phyloP scores from a whole-genome alignment of 1,140 invertebrate species.

The Frieseomelitta varia region DNA sequence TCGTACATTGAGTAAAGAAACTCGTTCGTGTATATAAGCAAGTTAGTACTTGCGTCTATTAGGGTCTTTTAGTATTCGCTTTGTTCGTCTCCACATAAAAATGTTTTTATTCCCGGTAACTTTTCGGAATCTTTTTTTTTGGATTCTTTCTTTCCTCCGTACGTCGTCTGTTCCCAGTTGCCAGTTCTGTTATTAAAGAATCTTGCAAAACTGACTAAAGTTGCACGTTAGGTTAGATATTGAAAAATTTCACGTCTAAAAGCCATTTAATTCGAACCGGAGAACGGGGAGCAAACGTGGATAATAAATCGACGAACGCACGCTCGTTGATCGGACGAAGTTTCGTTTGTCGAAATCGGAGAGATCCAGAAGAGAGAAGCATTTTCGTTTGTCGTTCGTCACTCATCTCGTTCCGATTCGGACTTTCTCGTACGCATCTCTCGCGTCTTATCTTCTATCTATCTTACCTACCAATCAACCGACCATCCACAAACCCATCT shows the following conservation, averaged over 20 bases:
- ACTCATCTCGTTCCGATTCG: background rate
- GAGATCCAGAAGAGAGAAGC: too few relatives aligned
- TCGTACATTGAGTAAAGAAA: constrained; percentile 40
- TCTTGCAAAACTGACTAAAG: too few relatives aligned
- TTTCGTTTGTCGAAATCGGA: background rate
- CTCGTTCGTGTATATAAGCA: constrained; percentile 10
- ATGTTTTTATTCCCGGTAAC: background rate
- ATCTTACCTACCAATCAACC: background rate
- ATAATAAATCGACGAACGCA: background rate
- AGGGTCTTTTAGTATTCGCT: constrained; percentile 43
- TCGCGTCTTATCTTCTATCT: background rate
- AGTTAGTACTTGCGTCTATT: constrained; percentile 44
- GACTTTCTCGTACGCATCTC: background rate
- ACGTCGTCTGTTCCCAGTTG: background rate
- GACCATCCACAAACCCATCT: background rate
- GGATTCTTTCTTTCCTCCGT: too few relatives aligned
- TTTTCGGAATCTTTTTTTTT: background rate
- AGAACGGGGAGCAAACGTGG: too few relatives aligned
- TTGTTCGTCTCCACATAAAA: background rate
- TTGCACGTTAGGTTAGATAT: too few relatives aligned
- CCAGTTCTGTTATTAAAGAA: too few relatives aligned
- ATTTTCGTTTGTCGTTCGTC: background rate
- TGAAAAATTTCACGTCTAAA: too few relatives aligned
- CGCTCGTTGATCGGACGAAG: background rate
- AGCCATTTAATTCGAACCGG: too few relatives aligned